phyloP scores from a whole-genome alignment of 92 coral and sea anemone species.

The Porites evermanni region DNA sequence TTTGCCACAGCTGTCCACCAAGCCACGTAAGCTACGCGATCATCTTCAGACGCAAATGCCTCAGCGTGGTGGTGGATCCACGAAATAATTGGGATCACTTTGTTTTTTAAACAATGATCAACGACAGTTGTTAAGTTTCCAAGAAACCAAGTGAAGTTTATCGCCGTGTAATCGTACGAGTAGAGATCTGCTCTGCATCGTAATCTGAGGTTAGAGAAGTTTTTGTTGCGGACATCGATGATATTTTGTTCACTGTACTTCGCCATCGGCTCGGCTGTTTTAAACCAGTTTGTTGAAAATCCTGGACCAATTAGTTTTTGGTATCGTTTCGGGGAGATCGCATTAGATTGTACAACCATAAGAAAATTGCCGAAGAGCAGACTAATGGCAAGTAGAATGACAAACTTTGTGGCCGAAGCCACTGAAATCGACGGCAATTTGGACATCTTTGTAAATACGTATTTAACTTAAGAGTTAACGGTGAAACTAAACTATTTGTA shows the following conservation, averaged over 20 bases:
- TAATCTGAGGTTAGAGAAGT: constrained; percentile 72
- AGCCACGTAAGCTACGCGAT: constrained; percentile 48
- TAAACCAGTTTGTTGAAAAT: constrained; percentile 74
- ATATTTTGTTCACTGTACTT: constrained; percentile 66
- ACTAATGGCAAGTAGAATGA: no score
- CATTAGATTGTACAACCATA: neutral
- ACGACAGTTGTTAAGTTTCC: constrained; percentile 54
- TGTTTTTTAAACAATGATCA: constrained; percentile 55
- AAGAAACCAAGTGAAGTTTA: constrained; percentile 47
- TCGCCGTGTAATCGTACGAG: constrained; percentile 38
- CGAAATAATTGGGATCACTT: constrained; percentile 69
- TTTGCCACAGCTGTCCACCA: constrained; percentile 82
- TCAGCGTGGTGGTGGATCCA: constrained; percentile 79
- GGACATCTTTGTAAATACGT: no score
- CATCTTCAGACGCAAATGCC: constrained; percentile 61
- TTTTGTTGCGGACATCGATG: constrained; percentile 52
- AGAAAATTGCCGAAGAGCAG: neutral
- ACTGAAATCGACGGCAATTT: no score
- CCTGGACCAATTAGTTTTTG: constrained; percentile 53
- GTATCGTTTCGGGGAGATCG: constrained; percentile 43
- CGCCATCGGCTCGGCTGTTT: constrained; percentile 33
- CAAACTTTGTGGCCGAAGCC: no score
- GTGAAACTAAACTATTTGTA: no score
- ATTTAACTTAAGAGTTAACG: no score
- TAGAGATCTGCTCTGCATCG: constrained; percentile 67